Evolutionary conservation across 2,888 invertebrate species (phyloP).

Genomic region (Hemithea aestivaria): DNA sequence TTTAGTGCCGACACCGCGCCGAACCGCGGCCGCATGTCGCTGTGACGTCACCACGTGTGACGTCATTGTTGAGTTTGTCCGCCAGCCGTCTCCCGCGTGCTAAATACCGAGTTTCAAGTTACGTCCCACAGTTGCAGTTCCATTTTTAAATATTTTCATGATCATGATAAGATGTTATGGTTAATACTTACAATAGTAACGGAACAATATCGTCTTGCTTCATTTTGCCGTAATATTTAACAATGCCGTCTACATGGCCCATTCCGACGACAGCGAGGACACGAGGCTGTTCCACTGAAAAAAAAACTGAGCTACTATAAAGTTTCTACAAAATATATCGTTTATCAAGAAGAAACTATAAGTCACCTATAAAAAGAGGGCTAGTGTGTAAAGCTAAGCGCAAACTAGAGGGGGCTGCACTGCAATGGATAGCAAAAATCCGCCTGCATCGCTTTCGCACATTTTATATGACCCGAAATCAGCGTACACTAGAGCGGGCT

Average conservation of each 20-base stretch:
- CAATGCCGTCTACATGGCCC: constrained; percentile 95
- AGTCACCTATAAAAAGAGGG: no score
- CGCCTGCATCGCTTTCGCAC: no score
- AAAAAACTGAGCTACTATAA: no score
- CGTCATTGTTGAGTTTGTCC: constrained; percentile 2
- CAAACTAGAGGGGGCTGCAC: no score
- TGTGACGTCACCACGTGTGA: neutral
- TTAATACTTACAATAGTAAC: constrained; percentile 58
- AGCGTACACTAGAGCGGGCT: neutral
- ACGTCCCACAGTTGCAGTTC: neutral
- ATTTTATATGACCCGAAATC: no score
- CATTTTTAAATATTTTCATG: neutral
- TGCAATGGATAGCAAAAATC: no score
- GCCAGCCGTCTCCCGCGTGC: constrained; percentile 4
- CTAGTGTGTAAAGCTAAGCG: no score
- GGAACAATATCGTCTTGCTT: constrained; percentile 66
- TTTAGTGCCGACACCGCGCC: constrained; percentile 10
- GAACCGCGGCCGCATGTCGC: constrained; percentile 1
- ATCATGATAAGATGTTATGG: constrained; percentile 4
- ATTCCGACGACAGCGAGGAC: constrained; percentile 98
- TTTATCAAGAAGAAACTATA: no score
- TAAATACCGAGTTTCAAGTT: constrained; percentile 8
- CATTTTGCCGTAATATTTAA: constrained; percentile 68
- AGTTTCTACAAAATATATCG: no score
- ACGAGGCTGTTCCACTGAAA: constrained; percentile 74